A percentile compares a stretch with the other conserved stretches of the same genome.
Evolutionary conservation across 2,888 invertebrate species (phyloP).

Genomic region (Spodoptera exigua): DNA sequence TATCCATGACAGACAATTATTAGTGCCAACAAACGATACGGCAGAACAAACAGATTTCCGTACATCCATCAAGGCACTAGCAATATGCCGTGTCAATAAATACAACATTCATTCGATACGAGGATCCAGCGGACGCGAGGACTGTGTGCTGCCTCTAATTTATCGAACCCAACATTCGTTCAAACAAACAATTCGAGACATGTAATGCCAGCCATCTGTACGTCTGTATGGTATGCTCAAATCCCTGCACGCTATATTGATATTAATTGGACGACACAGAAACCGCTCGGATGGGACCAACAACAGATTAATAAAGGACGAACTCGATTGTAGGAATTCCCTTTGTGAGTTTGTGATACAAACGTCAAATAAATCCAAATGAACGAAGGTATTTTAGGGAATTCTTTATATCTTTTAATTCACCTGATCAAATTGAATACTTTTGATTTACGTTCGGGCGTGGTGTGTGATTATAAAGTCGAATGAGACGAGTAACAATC

Average conservation of each 20-base stretch:
- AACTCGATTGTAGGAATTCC: conserved; percentile 75
- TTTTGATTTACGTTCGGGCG: conserved; percentile 22
- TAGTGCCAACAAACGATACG: conserved; percentile 56
- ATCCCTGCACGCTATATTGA: conserved; percentile 75
- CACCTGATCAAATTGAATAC: conserved; percentile 39
- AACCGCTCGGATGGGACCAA: conserved; percentile 69
- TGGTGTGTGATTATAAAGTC: conserved; percentile 35
- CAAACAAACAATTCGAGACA: conserved; percentile 51
- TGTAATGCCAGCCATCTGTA: conserved; percentile 56
- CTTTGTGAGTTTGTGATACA: conserved; percentile 74
- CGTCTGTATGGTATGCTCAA: conserved; percentile 64
- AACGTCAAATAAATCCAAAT: conserved; percentile 72
- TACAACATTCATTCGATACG: conserved; percentile 43
- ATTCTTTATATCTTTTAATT: conserved; percentile 38
- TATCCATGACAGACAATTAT: conserved; percentile 59
- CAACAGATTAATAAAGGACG: conserved; percentile 78
- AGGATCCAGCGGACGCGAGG: conserved; percentile 36
- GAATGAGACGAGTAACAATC: conserved; percentile 33
- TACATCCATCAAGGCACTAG: conserved; percentile 53
- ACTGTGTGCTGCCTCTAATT: conserved; percentile 57
- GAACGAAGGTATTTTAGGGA: conserved; percentile 47
- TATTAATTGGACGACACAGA: conserved; percentile 80
- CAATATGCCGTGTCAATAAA: conserved; percentile 54
- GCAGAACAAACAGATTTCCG: conserved; percentile 53
- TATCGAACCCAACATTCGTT: conserved; percentile 57